Conservation (phyloP, 2,113 vertebrate species). For the Mormyrus iriodes region DNA sequence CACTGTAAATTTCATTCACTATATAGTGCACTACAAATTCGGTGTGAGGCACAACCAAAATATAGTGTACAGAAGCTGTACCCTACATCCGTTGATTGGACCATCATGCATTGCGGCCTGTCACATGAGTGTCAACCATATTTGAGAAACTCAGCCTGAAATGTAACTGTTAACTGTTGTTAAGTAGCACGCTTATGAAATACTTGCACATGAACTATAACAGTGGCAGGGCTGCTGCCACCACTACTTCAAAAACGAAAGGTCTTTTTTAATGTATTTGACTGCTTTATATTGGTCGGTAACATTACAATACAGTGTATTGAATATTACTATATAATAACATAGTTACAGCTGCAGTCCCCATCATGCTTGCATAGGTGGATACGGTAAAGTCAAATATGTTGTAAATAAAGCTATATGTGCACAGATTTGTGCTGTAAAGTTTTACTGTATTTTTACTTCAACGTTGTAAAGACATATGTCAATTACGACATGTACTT, state of each 20-base stretch:
- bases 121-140: too few relatives aligned
- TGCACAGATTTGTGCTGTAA: not conserved
- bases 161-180: too few relatives aligned
- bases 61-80: too few relatives aligned
- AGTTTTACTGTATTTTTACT: too few relatives aligned
- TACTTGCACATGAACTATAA: too few relatives aligned
- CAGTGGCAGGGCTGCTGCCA: not conserved
- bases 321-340: not conserved
- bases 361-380: not conserved
- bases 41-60: too few relatives aligned
- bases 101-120: too few relatives aligned
- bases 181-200: too few relatives aligned
- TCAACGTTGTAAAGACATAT: not conserved
- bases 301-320: not conserved
- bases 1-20: too few relatives aligned
- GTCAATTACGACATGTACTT: not conserved
- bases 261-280: not conserved
- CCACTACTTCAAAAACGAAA: not conserved
- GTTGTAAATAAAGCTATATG: not conserved
- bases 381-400: not conserved
- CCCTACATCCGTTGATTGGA: too few relatives aligned
- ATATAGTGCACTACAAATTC: too few relatives aligned
- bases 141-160: too few relatives aligned
- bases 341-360: not conserved
- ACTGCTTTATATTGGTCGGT: not conserved